phyloP scores from a whole-genome alignment of 2,888 invertebrate genomes.

The Dryobota labecula region DNA sequence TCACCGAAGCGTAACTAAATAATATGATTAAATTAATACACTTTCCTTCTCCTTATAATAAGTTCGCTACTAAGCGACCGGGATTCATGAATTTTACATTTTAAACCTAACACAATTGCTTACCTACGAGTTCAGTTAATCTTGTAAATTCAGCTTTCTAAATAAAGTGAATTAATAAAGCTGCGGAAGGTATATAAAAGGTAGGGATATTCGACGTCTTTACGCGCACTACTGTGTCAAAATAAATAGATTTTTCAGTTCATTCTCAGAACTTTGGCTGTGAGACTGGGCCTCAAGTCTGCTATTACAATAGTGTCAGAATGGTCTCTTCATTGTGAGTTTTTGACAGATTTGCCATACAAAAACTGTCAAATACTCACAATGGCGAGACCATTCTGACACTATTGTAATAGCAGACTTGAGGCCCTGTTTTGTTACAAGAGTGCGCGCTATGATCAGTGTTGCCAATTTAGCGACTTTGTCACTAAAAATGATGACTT shows the following conservation, averaged over 20 bases:
- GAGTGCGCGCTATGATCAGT: too few relatives aligned
- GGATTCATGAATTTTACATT: constrained; percentile 60
- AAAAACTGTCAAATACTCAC: too few relatives aligned
- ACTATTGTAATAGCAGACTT: too few relatives aligned
- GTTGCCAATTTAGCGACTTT: too few relatives aligned
- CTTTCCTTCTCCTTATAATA: constrained; percentile 46
- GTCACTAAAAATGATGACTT: too few relatives aligned
- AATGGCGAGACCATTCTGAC: too few relatives aligned
- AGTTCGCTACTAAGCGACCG: constrained; percentile 51
- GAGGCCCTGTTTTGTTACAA: too few relatives aligned
- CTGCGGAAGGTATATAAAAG: constrained; percentile 11
- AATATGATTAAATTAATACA: constrained; percentile 63
- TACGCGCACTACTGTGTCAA: not conserved
- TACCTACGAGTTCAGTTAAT: constrained; percentile 50
- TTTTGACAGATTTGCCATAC: too few relatives aligned
- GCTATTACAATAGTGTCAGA: too few relatives aligned
- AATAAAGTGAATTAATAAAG: constrained; percentile 46
- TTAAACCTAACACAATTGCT: constrained; percentile 51
- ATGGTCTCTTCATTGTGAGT: too few relatives aligned
- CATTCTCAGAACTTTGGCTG: not conserved
- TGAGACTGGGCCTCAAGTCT: too few relatives aligned
- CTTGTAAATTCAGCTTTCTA: constrained; percentile 46
- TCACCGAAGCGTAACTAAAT: constrained; percentile 51
- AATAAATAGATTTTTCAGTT: not conserved
- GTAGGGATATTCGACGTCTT: not conserved